phyloP scores from a whole-genome alignment of 2,113 vertebrate species.

The Cisticola juncidis region DNA sequence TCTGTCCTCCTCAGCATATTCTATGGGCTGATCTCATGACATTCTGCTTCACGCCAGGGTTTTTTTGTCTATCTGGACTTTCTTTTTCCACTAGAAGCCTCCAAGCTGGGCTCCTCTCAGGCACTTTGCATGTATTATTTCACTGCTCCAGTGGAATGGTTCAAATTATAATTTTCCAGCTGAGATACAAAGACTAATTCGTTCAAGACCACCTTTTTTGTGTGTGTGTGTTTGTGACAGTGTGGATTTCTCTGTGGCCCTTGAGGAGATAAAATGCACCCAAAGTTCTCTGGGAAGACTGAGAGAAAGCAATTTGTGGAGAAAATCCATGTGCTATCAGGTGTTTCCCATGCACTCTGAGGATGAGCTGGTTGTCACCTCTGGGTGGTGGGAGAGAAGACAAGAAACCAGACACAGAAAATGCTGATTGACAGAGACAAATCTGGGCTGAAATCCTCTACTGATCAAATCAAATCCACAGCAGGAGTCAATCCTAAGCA shows the following conservation, averaged over 20 bases:
- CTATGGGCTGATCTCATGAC: slow-evolving; percentile 38
- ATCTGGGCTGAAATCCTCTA: neutral
- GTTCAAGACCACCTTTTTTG: neutral
- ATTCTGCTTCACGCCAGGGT: slow-evolving; percentile 3
- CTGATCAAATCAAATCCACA: neutral
- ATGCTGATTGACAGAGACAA: neutral
- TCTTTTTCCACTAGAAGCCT: slow-evolving; percentile 58
- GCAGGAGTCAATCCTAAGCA: neutral
- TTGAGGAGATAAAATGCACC: neutral
- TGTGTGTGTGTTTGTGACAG: neutral
- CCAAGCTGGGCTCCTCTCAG: slow-evolving; percentile 31
- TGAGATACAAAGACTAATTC: slow-evolving; percentile 34
- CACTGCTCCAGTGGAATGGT: slow-evolving; percentile 28
- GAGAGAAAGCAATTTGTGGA: neutral
- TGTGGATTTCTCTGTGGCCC: neutral
- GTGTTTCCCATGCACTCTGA: neutral
- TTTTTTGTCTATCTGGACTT: slow-evolving; percentile 32
- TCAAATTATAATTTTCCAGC: slow-evolving; percentile 61
- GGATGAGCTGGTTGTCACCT: neutral
- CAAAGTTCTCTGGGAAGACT: neutral
- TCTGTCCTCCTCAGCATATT: slow-evolving; percentile 59
- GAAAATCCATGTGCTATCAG: neutral
- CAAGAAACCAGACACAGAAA: neutral
- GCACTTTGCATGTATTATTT: slow-evolving; percentile 8
- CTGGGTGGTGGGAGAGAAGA: neutral